Conservation (phyloP, 2,888 invertebrate genomes). For the Dinocampus coccinellae region DNA sequence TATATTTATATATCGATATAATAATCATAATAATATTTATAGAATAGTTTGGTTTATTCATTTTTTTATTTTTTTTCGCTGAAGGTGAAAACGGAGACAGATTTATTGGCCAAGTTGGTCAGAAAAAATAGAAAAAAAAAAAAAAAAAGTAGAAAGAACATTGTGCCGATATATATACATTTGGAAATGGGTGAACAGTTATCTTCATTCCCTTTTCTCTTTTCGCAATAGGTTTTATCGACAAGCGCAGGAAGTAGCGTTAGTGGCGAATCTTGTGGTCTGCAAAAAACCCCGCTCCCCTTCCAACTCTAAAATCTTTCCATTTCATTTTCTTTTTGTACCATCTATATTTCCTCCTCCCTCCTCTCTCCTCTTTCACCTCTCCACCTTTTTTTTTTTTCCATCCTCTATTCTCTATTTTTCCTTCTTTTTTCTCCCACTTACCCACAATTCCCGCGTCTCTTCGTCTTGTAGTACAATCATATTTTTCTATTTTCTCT, state of each 20-base stretch:
- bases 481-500: neutral
- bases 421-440: neutral
- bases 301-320: neutral
- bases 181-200: conserved; percentile 10
- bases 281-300: neutral
- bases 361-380: neutral
- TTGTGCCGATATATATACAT: neutral
- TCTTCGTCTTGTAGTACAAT: neutral
- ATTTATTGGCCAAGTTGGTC: conserved; percentile 32
- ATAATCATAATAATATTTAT: too few species aligned
- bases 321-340: too few species aligned
- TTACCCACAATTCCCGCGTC: neutral
- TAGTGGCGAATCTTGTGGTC: neutral
- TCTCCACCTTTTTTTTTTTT: too few species aligned
- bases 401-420: neutral
- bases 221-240: conserved; percentile 21
- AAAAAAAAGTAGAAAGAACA: neutral
- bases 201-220: conserved; percentile 7
- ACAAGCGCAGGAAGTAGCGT: conserved; percentile 20
- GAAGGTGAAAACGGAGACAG: conserved; percentile 14
- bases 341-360: too few species aligned
- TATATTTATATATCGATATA: neutral
- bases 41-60: neutral
- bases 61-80: neutral
- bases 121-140: conserved; percentile 9